Conservation (phyloP, 2,888 invertebrate genomes). For the Netelia fuscicornis region DNA sequence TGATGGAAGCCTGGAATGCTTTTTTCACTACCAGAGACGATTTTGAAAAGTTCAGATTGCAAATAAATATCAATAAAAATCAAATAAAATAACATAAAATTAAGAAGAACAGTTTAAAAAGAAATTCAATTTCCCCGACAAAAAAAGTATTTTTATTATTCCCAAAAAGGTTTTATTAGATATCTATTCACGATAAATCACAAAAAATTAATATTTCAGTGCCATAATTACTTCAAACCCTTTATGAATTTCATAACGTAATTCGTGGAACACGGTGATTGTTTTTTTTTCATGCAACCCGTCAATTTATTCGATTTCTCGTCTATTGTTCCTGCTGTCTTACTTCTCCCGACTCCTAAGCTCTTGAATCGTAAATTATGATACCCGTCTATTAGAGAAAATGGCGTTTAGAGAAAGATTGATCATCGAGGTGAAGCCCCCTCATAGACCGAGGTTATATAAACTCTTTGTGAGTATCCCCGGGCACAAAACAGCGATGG, state of each 20-base stretch:
- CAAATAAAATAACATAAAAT: background rate
- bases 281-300: background rate
- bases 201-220: background rate
- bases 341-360: slow-evolving; percentile 12
- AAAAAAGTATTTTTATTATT: background rate
- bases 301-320: slow-evolving; percentile 24
- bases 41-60: background rate
- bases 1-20: background rate
- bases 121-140: background rate
- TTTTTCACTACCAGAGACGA: background rate
- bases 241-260: background rate
- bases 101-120: background rate
- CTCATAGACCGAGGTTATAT: slow-evolving; percentile 39
- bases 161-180: too few species aligned
- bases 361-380: slow-evolving; percentile 55
- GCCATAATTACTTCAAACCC: background rate
- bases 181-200: background rate
- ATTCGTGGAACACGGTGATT: slow-evolving; percentile 7
- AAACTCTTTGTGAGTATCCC: slow-evolving; percentile 54
- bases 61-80: background rate
- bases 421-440: slow-evolving; percentile 62
- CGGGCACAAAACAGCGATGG: slow-evolving; percentile 52
- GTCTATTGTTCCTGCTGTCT: slow-evolving; percentile 38
- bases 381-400: slow-evolving; percentile 62
- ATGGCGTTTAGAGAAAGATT: slow-evolving; percentile 61